phyloP scores from a whole-genome alignment of 2,888 invertebrate species.

The Chalcosyrphus nemorum region DNA sequence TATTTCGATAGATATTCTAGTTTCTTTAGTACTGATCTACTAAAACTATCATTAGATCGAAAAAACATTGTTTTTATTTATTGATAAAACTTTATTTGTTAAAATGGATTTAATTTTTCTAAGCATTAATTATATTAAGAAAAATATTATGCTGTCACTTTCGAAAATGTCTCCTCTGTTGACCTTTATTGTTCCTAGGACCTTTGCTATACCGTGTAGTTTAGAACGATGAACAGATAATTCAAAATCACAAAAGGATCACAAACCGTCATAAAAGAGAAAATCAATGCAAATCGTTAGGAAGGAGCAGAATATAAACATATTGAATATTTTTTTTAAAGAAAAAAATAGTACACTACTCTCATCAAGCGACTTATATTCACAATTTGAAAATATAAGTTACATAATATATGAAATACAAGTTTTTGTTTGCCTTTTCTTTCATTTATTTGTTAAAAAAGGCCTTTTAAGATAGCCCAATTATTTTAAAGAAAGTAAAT shows the following conservation, averaged over 20 bases:
- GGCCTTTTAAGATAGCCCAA: too few species aligned
- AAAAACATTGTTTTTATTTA: slow-evolving; percentile 27
- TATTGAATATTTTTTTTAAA: slow-evolving; percentile 34
- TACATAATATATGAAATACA: too few species aligned
- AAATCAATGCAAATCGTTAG: slow-evolving; percentile 52
- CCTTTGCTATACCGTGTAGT: slow-evolving; percentile 51
- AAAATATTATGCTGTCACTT: slow-evolving; percentile 26
- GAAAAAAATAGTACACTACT: slow-evolving; percentile 19
- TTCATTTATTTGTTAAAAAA: too few species aligned
- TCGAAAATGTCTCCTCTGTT: slow-evolving; percentile 40
- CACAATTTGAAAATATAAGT: not conserved
- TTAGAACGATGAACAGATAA: slow-evolving; percentile 43
- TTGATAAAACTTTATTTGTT: slow-evolving; percentile 36
- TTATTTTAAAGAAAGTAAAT: too few species aligned
- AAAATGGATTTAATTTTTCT: slow-evolving; percentile 6
- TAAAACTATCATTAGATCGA: slow-evolving; percentile 15
- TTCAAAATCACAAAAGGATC: slow-evolving; percentile 44
- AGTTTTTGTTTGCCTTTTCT: too few species aligned
- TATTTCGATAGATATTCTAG: not conserved
- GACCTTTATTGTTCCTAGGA: slow-evolving; percentile 48
- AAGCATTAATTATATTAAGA: slow-evolving; percentile 19
- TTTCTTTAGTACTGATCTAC: not conserved
- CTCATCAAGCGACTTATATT: not conserved
- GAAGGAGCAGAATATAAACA: slow-evolving; percentile 49
- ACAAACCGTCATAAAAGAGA: slow-evolving; percentile 55